phyloP scores from a whole-genome alignment of 2,113 vertebrate genomes.

The Aspiorhynchus laticeps region DNA sequence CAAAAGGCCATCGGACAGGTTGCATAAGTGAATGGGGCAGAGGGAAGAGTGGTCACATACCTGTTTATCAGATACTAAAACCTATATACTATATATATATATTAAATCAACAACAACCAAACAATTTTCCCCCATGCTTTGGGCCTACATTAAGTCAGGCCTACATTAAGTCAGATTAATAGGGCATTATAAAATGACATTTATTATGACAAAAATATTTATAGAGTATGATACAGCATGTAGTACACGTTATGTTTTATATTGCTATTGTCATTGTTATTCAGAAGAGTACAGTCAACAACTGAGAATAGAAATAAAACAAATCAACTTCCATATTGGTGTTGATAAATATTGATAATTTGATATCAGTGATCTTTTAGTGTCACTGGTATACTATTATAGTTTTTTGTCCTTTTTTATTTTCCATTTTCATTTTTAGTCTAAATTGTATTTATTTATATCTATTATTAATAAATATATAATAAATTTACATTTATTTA shows the following conservation, averaged over 20 bases:
- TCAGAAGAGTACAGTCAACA: neutral
- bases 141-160: neutral
- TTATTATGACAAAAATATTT: neutral
- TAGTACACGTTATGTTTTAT: neutral
- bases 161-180: neutral
- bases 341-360: neutral
- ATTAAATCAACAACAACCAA: too few species aligned
- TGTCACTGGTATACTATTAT: neutral
- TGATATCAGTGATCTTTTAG: neutral
- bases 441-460: neutral
- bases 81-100: too few species aligned
- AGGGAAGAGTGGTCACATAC: constrained; percentile 44
- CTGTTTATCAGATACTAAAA: constrained; percentile 24
- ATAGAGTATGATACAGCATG: neutral
- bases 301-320: neutral
- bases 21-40: constrained; percentile 61
- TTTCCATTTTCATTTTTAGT: neutral
- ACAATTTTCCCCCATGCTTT: neutral
- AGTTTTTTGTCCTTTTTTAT: neutral
- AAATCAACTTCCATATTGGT: neutral
- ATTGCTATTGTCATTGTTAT: neutral
- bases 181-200: neutral
- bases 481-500: too few species aligned
- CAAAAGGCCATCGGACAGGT: constrained; percentile 75
- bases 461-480: too few species aligned